Percentiles rank a stretch among this genome's conserved stretches.
These are phyloP conservation scores for Gulo gulo DNA, from an alignment of 2,113 vertebrate genomes.

Conservation along the genomic window DNA sequence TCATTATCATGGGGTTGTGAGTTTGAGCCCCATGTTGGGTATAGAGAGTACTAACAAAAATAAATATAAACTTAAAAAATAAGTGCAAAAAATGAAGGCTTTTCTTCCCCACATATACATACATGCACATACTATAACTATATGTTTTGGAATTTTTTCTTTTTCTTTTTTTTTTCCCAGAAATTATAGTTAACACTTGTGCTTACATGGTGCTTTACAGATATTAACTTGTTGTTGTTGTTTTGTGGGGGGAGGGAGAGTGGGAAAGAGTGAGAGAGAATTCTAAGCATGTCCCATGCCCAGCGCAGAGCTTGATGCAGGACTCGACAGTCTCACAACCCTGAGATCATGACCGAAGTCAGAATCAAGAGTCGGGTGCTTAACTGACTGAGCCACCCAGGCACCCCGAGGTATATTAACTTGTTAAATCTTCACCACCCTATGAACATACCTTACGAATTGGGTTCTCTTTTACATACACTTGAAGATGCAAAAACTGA, in stretches of 20 bases:
- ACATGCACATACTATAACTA: background rate
- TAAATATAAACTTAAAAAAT: background rate
- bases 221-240: background rate
- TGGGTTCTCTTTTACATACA: background rate
- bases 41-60: too few species aligned
- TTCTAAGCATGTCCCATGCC: background rate
- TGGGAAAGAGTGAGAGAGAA: background rate
- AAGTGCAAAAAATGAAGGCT: background rate
- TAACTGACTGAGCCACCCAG: background rate
- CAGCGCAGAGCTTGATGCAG: background rate
- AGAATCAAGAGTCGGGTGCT: background rate
- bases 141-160: background rate
- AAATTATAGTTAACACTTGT: background rate
- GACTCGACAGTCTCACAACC: background rate
- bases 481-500: background rate
- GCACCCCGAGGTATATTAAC: background rate
- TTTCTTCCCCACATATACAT: background rate
- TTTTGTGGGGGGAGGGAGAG: too few species aligned
- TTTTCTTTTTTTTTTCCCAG: fast-evolving
- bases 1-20: background rate
- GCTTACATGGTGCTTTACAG: background rate
- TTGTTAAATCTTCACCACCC: background rate
- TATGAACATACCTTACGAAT: background rate
- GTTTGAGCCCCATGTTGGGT: background rate
- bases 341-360: background rate